Base-by-base conservation (phyloP, 2,113 vertebrate species). In the Gopherus flavomarginatus region DNA sequence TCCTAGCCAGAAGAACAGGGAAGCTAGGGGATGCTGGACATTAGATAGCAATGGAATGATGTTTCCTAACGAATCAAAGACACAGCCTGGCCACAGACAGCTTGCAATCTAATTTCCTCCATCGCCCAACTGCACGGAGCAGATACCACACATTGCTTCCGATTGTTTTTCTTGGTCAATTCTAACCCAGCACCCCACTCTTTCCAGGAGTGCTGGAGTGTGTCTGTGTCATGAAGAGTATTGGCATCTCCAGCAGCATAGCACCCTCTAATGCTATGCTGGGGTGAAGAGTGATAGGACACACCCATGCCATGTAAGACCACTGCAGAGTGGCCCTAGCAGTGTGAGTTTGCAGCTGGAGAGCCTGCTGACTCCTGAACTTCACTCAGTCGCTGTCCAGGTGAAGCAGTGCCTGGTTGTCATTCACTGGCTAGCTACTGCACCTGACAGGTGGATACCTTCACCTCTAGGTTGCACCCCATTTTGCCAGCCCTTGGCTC, bases 31-130 rank as follows among this genome's bases (percentile, higher is more conserved):
- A 42, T 42, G 42, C 42, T 42, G 42, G 42, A 42, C 42, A 42
- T 97, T 97, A 95, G 89, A 89, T 78, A 89, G 92, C 85, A n/a
- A 77, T 96, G 95, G 92, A 93, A 91, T 89, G 93, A 95, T 90
- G 47, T 94, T 93, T 96, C 94, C 94, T 97, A 97, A 96, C 83
- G 96, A 96, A 97, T 87, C 89, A 31, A 93, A 90, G 96, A 91
- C 94, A 95, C 92, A 96, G 81, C 86, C 89, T 94, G 90, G 92
- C 87, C 54, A 35, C 81, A 87, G 89, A 95, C 92, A 95, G 92
- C 82, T 90, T 96, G 92, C 72, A 95, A 93, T 90, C 83, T 89
- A 94, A 91, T 95, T 94, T 91, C 94, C 53, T 56, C 24, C 52
- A n/a, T 84, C 83, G 22, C 44, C 85, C 81, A 89, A 93, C 92